Conservation (phyloP, 2,113 vertebrate genomes). For the Albula glossodonta region DNA sequence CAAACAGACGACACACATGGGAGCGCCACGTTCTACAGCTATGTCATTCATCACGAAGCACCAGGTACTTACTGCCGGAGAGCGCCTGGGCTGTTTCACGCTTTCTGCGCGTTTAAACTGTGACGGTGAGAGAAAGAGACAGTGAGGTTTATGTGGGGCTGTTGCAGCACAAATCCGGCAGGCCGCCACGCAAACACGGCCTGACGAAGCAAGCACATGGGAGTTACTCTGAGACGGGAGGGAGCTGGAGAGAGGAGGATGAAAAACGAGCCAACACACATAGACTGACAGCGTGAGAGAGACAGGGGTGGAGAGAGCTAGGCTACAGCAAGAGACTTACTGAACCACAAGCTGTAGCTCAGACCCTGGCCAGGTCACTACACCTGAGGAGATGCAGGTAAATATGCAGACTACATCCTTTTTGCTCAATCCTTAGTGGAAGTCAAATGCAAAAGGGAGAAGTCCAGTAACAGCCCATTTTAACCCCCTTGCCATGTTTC, state of each 20-base stretch:
- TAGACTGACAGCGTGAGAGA: neutral
- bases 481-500: too few species aligned
- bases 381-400: neutral
- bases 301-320: neutral
- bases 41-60: neutral
- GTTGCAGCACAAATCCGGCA: neutral
- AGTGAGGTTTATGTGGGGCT: neutral
- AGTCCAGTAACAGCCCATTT: too few species aligned
- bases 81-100: neutral
- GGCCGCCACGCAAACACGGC: neutral
- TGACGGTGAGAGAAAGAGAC: neutral
- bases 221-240: neutral
- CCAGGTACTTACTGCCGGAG: neutral
- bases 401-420: neutral
- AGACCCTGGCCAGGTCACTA: neutral
- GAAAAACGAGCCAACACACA: neutral
- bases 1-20: neutral
- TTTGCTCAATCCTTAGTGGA: too few species aligned
- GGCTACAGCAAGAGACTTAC: neutral
- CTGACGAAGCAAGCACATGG: neutral
- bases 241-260: neutral
- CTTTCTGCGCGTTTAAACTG: neutral
- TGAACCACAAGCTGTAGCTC: neutral
- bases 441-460: too few species aligned
- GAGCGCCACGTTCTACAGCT: neutral